A percentile compares a stretch with the other conserved stretches of the same genome.
These are phyloP conservation scores for Hyalella azteca DNA, from an alignment of 2,888 invertebrate genomes.

Conservation along the genomic window DNA sequence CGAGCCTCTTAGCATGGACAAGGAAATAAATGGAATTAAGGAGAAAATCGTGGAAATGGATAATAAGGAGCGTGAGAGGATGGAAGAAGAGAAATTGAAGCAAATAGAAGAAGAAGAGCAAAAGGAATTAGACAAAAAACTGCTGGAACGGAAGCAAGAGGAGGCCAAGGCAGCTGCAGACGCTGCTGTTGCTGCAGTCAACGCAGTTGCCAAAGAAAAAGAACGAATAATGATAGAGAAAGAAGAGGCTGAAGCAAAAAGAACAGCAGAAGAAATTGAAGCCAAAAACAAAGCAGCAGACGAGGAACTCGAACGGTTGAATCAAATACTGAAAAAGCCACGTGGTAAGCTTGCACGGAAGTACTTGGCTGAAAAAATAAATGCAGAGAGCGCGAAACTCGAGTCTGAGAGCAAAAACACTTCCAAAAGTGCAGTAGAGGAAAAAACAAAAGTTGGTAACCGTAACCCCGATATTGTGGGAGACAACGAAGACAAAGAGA, in stretches of 20 bases:
- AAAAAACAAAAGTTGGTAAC: not conserved
- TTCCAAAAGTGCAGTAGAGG: not conserved
- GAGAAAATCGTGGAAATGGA: conserved; percentile 29
- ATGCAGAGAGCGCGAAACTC: conserved; percentile 21
- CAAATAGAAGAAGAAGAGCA: conserved; percentile 39
- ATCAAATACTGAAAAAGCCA: conserved; percentile 26
- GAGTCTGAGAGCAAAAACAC: conserved; percentile 25
- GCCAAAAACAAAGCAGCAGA: conserved; percentile 19
- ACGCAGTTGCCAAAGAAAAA: conserved; percentile 36
- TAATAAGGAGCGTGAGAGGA: conserved; percentile 25
- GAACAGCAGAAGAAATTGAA: not conserved
- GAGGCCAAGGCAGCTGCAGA: conserved; percentile 17
- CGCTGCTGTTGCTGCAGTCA: conserved; percentile 24
- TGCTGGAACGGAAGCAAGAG: conserved; percentile 14
- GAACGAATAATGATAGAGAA: not conserved
- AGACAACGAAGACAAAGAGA: conserved; percentile 27
- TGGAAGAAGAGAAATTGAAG: conserved; percentile 13
- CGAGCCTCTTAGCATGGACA: conserved; percentile 34
- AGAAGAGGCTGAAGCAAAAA: conserved; percentile 36
- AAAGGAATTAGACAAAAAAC: conserved; percentile 15
- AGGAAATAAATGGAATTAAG: conserved; percentile 24
- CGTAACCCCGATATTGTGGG: not conserved
- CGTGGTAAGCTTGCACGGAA: conserved; percentile 12
- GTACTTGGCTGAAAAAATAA: conserved; percentile 19
- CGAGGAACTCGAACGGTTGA: conserved; percentile 25